Evolutionary conservation across 2,113 vertebrate genomes (phyloP), one percentile per base, ranked within the genome.

Genomic region (Morphnarchus princeps): DNA sequence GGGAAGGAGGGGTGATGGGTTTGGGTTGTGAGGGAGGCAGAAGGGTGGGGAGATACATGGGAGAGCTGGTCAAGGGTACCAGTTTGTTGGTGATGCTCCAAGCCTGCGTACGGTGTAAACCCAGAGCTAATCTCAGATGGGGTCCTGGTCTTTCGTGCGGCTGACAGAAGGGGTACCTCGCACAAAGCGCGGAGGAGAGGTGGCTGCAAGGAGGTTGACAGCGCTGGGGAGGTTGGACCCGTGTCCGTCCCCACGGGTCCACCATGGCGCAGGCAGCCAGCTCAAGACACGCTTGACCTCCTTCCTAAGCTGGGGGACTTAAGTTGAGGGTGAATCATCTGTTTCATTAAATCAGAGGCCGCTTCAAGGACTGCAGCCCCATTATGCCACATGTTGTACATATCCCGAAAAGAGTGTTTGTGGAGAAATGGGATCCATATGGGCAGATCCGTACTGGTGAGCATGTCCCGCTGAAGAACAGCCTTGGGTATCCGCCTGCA

Each of bases 171-270:
- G 15, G 50, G 6, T 36, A 8, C 66, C 36, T 79, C 4, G 1
- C 54, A n/a, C 21, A 26, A 42, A 66, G 20, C 6, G 0, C 2
- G 8, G 55, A 73, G 28, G 13, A 38, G 26, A 78, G 25, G 32
- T 3, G 10, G 24, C 61, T 69, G 34, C 11, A 4, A 52, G 26
- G n/a, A 71, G 29, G 21, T 32, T 32, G 32, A 42, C 6, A 2
- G 34, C 7, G 8, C 45, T 45, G 73, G 62, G 34, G 63, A 62
- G 34, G 16, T 67, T 42, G 65, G 43, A 57, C 63, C 47, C 3
- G 0, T 8, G 5, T 74, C 57, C 0, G 0, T 71, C 36, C 58
- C 18, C 19, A 11, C 0, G 2, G n/a, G 31, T 66, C 47, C 74
- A 18, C 22, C 31, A 9, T 38, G 3, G 0, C 1, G 19, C 38